Percentiles rank a stretch among this genome's conserved stretches.
Conservation (phyloP, 1,140 invertebrate species). For the Littorina saxatilis region DNA sequence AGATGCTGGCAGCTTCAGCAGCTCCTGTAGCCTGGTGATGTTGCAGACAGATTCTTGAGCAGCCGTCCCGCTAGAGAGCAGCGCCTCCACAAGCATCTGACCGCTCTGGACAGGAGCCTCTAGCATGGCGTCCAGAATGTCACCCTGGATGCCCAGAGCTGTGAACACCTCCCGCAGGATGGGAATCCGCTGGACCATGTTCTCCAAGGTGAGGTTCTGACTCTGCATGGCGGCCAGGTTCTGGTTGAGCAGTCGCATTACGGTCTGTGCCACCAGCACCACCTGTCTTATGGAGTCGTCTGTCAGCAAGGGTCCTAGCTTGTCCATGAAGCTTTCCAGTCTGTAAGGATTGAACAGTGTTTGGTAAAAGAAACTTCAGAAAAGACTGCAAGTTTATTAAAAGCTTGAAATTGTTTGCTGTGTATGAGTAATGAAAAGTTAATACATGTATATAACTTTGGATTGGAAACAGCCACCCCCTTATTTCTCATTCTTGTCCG, state of each 20-base stretch:
- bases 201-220: slow-evolving; percentile 41
- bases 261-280: slow-evolving; percentile 40
- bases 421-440: no score
- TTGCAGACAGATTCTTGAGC: slow-evolving; percentile 6
- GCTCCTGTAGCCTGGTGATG: neutral
- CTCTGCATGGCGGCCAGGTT: slow-evolving; percentile 43
- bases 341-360: slow-evolving; percentile 6
- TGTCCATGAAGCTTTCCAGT: slow-evolving; percentile 37
- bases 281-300: slow-evolving; percentile 38
- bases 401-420: no score
- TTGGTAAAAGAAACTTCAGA: no score
- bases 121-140: slow-evolving; percentile 39
- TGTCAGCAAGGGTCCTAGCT: slow-evolving; percentile 30
- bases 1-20: slow-evolving; percentile 31
- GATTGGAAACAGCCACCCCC: no score
- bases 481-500: no score
- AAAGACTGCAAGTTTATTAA: no score
- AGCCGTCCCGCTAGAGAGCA: slow-evolving; percentile 21
- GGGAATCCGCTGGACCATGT: slow-evolving; percentile 42
- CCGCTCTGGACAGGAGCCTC: slow-evolving; percentile 47
- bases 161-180: slow-evolving; percentile 38
- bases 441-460: no score
- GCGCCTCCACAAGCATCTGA: slow-evolving; percentile 36
- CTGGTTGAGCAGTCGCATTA: slow-evolving; percentile 42
- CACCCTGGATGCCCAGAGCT: slow-evolving; percentile 36